Percentiles rank a stretch among this genome's conserved stretches.
These are phyloP conservation scores for Agonopterix alstromeriana DNA, from an alignment of 2,888 invertebrate genomes.

Conservation along the genomic window DNA sequence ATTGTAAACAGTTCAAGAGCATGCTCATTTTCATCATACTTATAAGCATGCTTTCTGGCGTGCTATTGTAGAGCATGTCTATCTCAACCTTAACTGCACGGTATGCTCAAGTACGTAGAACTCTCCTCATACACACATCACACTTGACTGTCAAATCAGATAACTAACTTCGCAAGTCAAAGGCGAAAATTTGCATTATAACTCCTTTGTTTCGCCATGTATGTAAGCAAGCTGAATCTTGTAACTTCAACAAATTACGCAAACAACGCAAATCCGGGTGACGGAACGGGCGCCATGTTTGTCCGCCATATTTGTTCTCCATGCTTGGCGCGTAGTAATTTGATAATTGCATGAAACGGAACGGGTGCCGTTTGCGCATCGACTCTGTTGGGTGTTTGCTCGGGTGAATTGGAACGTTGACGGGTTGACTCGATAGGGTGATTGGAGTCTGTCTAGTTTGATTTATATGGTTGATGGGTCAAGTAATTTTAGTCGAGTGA, in stretches of 20 bases:
- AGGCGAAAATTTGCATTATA: conserved; percentile 41
- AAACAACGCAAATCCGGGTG: conserved; percentile 43
- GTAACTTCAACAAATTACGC: conserved; percentile 49
- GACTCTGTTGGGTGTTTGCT: conserved; percentile 23
- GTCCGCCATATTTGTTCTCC: conserved; percentile 37
- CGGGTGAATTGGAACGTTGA: conserved; percentile 9
- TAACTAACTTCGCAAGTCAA: conserved; percentile 18
- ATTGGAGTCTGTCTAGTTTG: conserved; percentile 4
- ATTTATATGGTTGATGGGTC: no score
- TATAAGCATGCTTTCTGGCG: no score
- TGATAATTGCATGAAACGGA: conserved; percentile 55
- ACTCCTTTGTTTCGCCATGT: conserved; percentile 24
- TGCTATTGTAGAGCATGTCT: no score
- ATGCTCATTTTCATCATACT: no score
- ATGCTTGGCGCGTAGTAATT: conserved; percentile 44
- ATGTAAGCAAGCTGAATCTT: conserved; percentile 35
- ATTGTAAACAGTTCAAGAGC: no score
- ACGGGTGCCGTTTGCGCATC: conserved; percentile 31
- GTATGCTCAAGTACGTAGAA: no score
- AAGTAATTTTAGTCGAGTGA: no score
- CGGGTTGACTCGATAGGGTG: conserved; percentile 1
- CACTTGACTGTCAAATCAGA: conserved; percentile 12
- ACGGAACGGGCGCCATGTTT: conserved; percentile 32
- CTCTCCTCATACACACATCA: background rate
- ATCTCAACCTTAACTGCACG: no score